Conservation (phyloP, 1,140 invertebrate species). For the Venturia canescens region DNA sequence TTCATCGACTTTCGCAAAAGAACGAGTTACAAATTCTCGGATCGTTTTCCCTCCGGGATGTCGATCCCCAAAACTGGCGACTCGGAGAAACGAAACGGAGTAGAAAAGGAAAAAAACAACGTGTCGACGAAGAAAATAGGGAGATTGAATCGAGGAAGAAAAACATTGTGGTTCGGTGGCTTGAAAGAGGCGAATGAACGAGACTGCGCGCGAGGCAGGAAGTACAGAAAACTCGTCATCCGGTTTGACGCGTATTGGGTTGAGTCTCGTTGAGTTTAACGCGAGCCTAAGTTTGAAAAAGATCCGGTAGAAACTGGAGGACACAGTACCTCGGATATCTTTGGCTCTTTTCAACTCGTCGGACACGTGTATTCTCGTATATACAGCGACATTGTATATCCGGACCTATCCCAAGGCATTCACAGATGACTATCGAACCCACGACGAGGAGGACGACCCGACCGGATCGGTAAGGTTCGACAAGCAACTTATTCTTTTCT, state of each 20-base stretch:
- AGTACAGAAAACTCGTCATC: not conserved
- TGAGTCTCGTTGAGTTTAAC: not conserved
- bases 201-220: not conserved
- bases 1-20: too few relatives aligned
- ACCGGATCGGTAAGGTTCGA: slow-evolving; percentile 58
- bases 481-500: slow-evolving; percentile 25
- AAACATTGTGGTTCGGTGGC: not conserved
- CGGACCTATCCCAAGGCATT: slow-evolving; percentile 66
- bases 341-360: not conserved
- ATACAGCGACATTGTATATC: not conserved
- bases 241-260: not conserved
- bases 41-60: too few relatives aligned
- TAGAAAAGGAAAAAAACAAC: not conserved
- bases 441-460: too few relatives aligned
- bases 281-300: slow-evolving; percentile 33
- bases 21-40: too few relatives aligned
- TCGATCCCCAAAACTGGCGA: too few relatives aligned
- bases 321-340: slow-evolving; percentile 63
- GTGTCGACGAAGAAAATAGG: not conserved
- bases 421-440: slow-evolving; percentile 66
- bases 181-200: not conserved
- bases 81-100: too few relatives aligned
- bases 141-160: not conserved
- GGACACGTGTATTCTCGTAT: not conserved
- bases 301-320: slow-evolving; percentile 65